Base-by-base conservation (phyloP, 23 tunicate genomes). In the Clavelina lepadiformis region DNA sequence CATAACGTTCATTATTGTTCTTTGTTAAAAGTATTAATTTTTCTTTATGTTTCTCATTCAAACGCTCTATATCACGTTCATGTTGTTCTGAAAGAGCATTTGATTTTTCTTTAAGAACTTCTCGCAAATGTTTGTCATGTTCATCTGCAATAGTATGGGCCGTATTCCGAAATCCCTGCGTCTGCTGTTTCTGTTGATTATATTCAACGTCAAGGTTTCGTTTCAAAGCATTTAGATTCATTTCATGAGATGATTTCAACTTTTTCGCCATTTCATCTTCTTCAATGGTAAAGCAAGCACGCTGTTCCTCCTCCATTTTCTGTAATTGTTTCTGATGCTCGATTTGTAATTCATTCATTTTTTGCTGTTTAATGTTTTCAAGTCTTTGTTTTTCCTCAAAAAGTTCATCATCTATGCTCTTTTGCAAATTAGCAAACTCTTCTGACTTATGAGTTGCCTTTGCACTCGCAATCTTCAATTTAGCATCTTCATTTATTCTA, bases 101-200 rank as follows among this genome's bases (percentile, higher is more conserved):
- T 20, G 61, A 30, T 59, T 77, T 86, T 46, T 86, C 95, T 36
- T 61, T 33, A 11, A 74, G 37, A 45, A 75, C 65, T 38, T 53
- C 29, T 24, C 74, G 49, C 3, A 61, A 47, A 38, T 33, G 57
- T 49, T 71, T 38, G 31, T 56, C 69, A 47, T 65, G 72, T 35
- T 65, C 89, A 22, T 65, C 57, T 5, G 65, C 50, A 5, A 57
- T 33, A 28, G 68, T 33, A 61, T 52, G 56, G 28, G 38, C 34
- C 26, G 31, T 57, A 6, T 28, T 30, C 13, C 19, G 19, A 55
- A 35, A 27, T 5, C 31, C 38, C 11, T 23, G 21, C 26, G 66
- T 1, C 31, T 65, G 61, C 26, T 65, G 33, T 44, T 82, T 45
- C 11, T 73, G 22, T 21, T 65, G 69, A 55, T 73, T 46, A 2